Evolutionary conservation across 2,113 vertebrate species (phyloP).

Genomic region (Apteryx mantelli): DNA sequence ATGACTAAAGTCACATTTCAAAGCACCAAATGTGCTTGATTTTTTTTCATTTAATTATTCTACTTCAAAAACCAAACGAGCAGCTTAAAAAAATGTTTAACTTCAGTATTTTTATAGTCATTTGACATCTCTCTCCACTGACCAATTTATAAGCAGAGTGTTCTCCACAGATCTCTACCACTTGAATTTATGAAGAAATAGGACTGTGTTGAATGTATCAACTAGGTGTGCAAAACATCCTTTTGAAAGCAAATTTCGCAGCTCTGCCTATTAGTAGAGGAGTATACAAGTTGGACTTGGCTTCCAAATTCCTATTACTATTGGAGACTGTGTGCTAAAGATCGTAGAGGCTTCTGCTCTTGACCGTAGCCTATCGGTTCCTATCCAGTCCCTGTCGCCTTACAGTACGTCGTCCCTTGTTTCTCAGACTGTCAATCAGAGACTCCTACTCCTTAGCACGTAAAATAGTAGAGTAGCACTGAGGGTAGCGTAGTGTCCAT

Average conservation of each 20-base stretch:
- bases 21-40: neutral
- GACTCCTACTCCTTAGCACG: neutral
- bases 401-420: neutral
- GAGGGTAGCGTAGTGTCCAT: neutral
- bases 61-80: neutral
- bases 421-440: neutral
- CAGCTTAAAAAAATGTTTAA: neutral
- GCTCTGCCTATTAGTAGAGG: neutral
- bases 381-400: accelerated
- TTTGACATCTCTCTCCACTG: neutral
- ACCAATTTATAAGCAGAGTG: neutral
- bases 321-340: neutral
- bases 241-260: neutral
- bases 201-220: neutral
- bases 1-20: neutral
- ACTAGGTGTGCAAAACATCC: neutral
- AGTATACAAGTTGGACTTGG: neutral
- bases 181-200: neutral
- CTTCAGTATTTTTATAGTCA: neutral
- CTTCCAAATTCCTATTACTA: accelerated
- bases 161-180: neutral
- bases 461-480: neutral
- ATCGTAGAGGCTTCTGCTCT: accelerated
- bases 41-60: neutral
- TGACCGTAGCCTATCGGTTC: neutral